A percentile compares a stretch with the other conserved stretches of the same genome.
phyloP scores from a whole-genome alignment of 2,888 invertebrate species.

The Andrena haemorrhoa region DNA sequence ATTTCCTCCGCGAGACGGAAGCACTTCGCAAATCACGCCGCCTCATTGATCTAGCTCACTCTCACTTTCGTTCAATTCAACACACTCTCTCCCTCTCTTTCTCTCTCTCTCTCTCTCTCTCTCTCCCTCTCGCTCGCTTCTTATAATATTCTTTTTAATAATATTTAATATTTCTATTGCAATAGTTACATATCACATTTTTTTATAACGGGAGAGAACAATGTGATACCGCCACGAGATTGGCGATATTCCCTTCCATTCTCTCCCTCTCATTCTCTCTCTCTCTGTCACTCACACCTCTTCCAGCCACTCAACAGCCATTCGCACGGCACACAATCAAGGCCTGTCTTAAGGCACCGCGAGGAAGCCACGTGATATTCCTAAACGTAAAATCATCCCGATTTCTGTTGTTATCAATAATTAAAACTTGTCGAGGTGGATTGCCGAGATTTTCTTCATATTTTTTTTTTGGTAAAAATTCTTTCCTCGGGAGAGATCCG shows the following conservation, averaged over 20 bases:
- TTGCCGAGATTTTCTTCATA: conserved; percentile 24
- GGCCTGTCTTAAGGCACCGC: conserved; percentile 46
- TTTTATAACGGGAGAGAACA: conserved; percentile 74
- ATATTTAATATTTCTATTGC: conserved; percentile 81
- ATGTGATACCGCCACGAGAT: conserved; percentile 62
- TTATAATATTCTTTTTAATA: conserved; percentile 69
- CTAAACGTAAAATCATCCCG: conserved; percentile 24
- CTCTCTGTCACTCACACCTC: neutral
- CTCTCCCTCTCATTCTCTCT: conserved; percentile 46
- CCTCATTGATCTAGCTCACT: conserved; percentile 45
- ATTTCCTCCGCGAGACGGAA: conserved; percentile 25
- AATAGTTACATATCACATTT: conserved; percentile 83
- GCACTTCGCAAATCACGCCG: conserved; percentile 47
- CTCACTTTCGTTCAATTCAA: conserved; percentile 47
- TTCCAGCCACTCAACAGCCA: neutral
- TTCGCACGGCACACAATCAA: conserved; percentile 23
- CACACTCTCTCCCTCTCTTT: conserved; percentile 20
- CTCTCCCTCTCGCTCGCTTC: conserved; percentile 38
- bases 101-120: conserved; percentile 5
- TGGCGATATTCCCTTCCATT: conserved; percentile 47
- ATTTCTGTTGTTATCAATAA: conserved; percentile 9
- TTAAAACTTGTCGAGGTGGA: conserved; percentile 9
- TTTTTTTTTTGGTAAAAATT: conserved; percentile 20
- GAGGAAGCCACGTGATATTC: conserved; percentile 48
- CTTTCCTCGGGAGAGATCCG: neutral